These are phyloP conservation scores for Orchesellides sinensis DNA, from an alignment of 2,888 invertebrate genomes.

Conservation along the genomic window DNA sequence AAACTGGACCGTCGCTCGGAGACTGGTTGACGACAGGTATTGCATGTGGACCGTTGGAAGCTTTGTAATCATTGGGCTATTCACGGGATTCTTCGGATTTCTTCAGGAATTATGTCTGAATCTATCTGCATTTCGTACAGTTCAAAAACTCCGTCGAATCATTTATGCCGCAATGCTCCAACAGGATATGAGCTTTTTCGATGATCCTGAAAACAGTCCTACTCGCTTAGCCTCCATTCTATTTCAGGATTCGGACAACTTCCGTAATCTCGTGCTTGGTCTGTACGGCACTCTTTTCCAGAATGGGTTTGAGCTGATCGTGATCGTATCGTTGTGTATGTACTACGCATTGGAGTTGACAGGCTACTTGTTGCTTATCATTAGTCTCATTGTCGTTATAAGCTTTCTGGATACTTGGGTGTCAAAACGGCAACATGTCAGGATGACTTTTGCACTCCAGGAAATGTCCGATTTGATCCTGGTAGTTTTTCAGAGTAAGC, in stretches of 20 bases:
- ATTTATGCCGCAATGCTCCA: conserved; percentile 42
- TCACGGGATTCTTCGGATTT: conserved; percentile 20
- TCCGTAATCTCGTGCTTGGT: conserved; percentile 44
- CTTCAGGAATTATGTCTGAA: conserved; percentile 34
- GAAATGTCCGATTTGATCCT: conserved; percentile 54
- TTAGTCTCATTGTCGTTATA: conserved; percentile 6
- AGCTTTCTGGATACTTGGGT: conserved; percentile 50
- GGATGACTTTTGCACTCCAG: conserved; percentile 18
- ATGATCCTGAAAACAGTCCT: conserved; percentile 39
- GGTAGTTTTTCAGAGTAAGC: conserved; percentile 56
- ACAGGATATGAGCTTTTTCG: conserved; percentile 55
- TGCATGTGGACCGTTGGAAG: neutral
- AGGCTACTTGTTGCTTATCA: conserved; percentile 37
- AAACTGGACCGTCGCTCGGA: conserved; percentile 18
- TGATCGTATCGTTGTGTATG: conserved; percentile 10
- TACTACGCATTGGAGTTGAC: neutral
- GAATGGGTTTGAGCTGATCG: conserved; percentile 12
- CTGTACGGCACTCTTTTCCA: conserved; percentile 58
- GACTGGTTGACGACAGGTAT: conserved; percentile 3
- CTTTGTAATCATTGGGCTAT: conserved; percentile 3
- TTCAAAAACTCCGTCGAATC: conserved; percentile 27
- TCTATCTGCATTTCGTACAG: conserved; percentile 7
- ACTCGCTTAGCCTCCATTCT: conserved; percentile 28
- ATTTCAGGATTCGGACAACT: conserved; percentile 29
- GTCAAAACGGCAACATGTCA: conserved; percentile 51